A percentile compares a stretch with the other conserved stretches of the same genome.
Conservation (phyloP, 1,140 invertebrate genomes). For the Zaprionus nigranus region DNA sequence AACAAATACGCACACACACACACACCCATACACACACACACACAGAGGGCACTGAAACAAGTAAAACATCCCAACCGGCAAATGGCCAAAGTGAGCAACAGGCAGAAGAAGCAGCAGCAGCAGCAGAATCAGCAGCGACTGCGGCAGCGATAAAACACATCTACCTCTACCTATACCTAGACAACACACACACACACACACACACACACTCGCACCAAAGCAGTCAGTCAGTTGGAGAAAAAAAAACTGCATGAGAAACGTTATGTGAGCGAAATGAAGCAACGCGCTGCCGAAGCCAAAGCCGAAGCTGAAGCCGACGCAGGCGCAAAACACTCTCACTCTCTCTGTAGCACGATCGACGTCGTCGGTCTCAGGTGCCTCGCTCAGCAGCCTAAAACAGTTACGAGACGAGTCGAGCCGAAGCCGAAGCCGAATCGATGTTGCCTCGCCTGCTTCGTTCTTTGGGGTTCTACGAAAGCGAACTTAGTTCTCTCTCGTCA, state of each 20-base stretch:
- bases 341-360: slow-evolving; percentile 36
- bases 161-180: slow-evolving; percentile 84
- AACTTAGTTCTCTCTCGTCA: slow-evolving; percentile 39
- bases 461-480: slow-evolving; percentile 63
- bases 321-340: slow-evolving; percentile 77
- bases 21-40: slow-evolving; percentile 38
- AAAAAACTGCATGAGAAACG: slow-evolving; percentile 82
- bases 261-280: slow-evolving; percentile 80
- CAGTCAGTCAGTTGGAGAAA: slow-evolving; percentile 32
- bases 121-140: slow-evolving; percentile 14
- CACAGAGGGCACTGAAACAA: slow-evolving; percentile 18
- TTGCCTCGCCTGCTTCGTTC: neutral
- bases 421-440: neutral
- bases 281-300: slow-evolving; percentile 16
- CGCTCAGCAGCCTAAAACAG: slow-evolving; percentile 36
- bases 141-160: slow-evolving; percentile 44
- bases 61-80: slow-evolving; percentile 74
- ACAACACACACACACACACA: slow-evolving; percentile 50
- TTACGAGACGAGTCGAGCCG: slow-evolving; percentile 23
- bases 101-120: slow-evolving; percentile 38
- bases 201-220: slow-evolving; percentile 16
- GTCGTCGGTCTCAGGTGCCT: slow-evolving; percentile 38
- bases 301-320: slow-evolving; percentile 43
- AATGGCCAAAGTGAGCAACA: slow-evolving; percentile 61
- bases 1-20: slow-evolving; percentile 42